A percentile compares a stretch with the other conserved stretches of the same genome.
Evolutionary conservation across 2,797 vertebrate genomes (phyloP).

Genomic region (Coregonus ussuriensis): DNA sequence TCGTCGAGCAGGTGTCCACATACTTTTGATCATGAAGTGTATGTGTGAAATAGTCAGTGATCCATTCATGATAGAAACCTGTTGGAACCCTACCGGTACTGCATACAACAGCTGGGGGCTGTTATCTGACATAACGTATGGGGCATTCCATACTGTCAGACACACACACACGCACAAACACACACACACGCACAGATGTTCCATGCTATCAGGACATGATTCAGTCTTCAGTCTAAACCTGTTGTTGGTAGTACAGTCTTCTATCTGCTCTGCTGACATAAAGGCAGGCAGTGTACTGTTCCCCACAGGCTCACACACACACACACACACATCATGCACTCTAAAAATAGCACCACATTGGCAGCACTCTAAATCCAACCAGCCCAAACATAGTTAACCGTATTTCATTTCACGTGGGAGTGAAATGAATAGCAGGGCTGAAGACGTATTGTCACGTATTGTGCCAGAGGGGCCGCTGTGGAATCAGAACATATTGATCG

Average conservation of each 20-base stretch:
- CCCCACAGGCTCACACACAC: background rate
- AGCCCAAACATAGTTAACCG: background rate
- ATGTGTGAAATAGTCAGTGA: constrained; percentile 53
- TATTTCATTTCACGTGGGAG: background rate
- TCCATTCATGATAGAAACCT: constrained; percentile 43
- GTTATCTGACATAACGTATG: background rate
- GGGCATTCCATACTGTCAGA: background rate
- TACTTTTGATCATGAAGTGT: background rate
- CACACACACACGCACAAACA: background rate
- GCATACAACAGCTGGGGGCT: background rate
- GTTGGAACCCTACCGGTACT: constrained; percentile 36
- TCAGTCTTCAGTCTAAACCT: background rate
- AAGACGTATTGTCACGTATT: background rate
- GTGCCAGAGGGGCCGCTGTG: background rate
- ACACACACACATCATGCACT: background rate
- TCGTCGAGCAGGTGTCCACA: background rate
- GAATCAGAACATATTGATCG: constrained; percentile 4
- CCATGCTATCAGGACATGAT: background rate
- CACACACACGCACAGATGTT: too few species aligned
- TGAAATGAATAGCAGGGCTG: background rate
- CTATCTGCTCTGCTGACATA: background rate
- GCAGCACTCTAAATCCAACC: constrained; percentile 7
- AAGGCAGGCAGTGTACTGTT: background rate
- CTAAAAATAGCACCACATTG: background rate
- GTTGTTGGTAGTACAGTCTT: background rate